A percentile compares a stretch with the other conserved stretches of the same genome.
Conservation (phyloP, 2,113 vertebrate species). For the Lutjanus erythropterus region DNA sequence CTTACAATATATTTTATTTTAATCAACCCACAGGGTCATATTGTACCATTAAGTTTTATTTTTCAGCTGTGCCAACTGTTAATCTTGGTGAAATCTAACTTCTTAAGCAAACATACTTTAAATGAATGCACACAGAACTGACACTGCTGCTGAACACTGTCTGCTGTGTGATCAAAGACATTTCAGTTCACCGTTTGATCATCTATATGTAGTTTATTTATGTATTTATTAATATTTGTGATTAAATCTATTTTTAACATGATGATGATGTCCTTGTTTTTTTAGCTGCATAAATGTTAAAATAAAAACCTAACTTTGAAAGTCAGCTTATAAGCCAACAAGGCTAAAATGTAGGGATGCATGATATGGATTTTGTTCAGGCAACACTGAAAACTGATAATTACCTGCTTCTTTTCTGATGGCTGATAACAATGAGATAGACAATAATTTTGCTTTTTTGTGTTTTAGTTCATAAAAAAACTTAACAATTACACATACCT, state of each 20-base stretch:
- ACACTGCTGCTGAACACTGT: not conserved
- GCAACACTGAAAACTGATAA: too few relatives aligned
- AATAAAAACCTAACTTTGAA: not conserved
- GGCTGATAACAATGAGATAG: too few relatives aligned
- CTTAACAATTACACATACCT: too few relatives aligned
- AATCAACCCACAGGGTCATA: not conserved
- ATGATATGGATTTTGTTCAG: too few relatives aligned
- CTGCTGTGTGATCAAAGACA: not conserved
- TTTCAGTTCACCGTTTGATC: not conserved
- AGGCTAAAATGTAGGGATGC: too few relatives aligned
- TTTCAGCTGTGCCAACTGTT: not conserved
- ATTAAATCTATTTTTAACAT: slow-evolving; percentile 1
- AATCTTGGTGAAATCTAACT: not conserved
- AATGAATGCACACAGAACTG: not conserved
- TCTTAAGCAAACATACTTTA: not conserved
- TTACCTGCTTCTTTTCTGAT: too few relatives aligned
- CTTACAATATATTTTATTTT: not conserved
- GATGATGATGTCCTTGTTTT: not conserved
- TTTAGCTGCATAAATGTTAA: not conserved
- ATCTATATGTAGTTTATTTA: slow-evolving; percentile 7
- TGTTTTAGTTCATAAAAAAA: too few relatives aligned
- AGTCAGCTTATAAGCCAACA: not conserved
- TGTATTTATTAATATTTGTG: slow-evolving; percentile 15
- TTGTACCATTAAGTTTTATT: not conserved
- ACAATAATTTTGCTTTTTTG: too few relatives aligned